Evolutionary conservation across 2,888 invertebrate genomes (phyloP).

Genomic region (Anthoptus insignis): DNA sequence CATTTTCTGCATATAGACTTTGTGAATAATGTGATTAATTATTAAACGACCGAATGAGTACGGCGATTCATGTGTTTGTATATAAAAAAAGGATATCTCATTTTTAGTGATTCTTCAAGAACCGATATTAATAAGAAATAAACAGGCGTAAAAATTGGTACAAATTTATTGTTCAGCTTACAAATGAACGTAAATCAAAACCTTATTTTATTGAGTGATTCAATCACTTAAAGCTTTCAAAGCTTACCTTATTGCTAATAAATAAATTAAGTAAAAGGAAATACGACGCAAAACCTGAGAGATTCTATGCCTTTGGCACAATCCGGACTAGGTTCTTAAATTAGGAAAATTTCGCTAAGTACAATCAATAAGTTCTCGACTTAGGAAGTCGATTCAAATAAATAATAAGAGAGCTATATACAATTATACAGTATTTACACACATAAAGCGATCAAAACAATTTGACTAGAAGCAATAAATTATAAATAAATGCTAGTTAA

Average conservation of each 20-base stretch:
- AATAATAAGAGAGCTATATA: constrained; percentile 63
- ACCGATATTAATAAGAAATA: neutral
- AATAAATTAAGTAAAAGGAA: constrained; percentile 56
- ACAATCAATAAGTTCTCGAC: constrained; percentile 44
- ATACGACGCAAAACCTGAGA: constrained; percentile 61
- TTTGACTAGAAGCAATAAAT: constrained; percentile 66
- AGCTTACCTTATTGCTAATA: constrained; percentile 63
- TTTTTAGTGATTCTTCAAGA: too few relatives aligned
- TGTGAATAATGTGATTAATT: too few relatives aligned
- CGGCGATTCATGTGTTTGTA: too few relatives aligned
- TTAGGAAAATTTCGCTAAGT: constrained; percentile 41
- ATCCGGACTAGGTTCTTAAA: constrained; percentile 68
- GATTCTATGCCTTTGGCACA: constrained; percentile 83
- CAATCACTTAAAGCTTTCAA: constrained; percentile 75
- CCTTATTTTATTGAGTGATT: constrained; percentile 63
- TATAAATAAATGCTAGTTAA: constrained; percentile 50
- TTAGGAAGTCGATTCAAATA: constrained; percentile 41
- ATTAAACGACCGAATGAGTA: too few relatives aligned
- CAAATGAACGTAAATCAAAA: constrained; percentile 62
- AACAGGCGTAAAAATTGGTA: constrained; percentile 57
- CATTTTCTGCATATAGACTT: too few relatives aligned
- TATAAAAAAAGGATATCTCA: too few relatives aligned
- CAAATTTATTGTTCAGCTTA: constrained; percentile 58
- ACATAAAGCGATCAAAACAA: constrained; percentile 41
- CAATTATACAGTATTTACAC: constrained; percentile 47